These are phyloP conservation scores for Thaumatotibia leucotreta DNA, from an alignment of 1,140 invertebrate genomes.

Conservation along the genomic window DNA sequence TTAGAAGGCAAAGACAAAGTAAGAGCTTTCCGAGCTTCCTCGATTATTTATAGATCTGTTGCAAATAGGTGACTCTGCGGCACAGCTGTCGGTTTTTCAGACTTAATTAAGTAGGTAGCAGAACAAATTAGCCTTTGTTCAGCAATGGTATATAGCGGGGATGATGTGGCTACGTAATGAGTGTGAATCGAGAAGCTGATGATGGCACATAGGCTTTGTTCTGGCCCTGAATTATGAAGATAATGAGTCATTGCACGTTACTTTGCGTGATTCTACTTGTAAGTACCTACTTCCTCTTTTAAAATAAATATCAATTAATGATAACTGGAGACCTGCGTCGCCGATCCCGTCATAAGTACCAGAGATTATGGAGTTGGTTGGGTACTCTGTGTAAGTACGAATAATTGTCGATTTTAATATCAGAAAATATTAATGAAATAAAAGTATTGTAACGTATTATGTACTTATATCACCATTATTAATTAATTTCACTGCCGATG, in stretches of 20 bases:
- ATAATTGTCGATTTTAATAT: no score
- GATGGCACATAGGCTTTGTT: slow-evolving; percentile 24
- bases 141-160: slow-evolving; percentile 1
- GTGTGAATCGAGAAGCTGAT: neutral
- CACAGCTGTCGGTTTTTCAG: neutral
- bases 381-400: no score
- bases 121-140: slow-evolving; percentile 10
- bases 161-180: neutral
- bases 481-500: no score
- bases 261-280: slow-evolving; percentile 15
- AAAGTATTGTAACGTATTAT: no score
- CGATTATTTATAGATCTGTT: neutral
- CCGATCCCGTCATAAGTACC: no score
- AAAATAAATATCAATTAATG: no score
- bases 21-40: neutral
- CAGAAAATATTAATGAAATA: no score
- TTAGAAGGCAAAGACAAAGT: no score
- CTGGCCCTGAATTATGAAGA: slow-evolving; percentile 19
- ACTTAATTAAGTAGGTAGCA: neutral
- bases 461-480: no score
- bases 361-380: no score
- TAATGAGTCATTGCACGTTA: neutral
- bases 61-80: neutral
- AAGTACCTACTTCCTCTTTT: slow-evolving; percentile 13
- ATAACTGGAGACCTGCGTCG: no score